These are phyloP conservation scores for Heliconius melpomene DNA, from an alignment of 1,140 invertebrate species.

Conservation along the genomic window DNA sequence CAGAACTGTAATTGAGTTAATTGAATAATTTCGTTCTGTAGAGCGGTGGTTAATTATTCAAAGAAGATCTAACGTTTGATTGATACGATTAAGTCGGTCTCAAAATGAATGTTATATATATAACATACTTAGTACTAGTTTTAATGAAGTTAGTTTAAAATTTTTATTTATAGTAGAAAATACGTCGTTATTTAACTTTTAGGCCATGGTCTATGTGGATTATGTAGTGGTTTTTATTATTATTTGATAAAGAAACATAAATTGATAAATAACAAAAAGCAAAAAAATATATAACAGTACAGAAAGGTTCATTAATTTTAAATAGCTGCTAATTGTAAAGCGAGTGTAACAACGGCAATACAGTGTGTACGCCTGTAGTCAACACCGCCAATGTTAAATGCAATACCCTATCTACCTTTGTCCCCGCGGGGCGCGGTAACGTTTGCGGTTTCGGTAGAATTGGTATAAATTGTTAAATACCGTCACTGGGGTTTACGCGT, in stretches of 20 bases:
- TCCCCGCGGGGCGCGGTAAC: background rate
- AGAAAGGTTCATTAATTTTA: too few species aligned
- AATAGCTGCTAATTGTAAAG: background rate
- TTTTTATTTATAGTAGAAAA: too few species aligned
- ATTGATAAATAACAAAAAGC: too few species aligned
- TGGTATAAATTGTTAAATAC: background rate
- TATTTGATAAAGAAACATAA: too few species aligned
- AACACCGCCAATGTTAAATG: background rate
- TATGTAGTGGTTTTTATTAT: too few species aligned
- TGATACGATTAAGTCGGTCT: background rate
- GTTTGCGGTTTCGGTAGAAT: background rate
- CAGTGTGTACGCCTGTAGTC: background rate
- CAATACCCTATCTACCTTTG: background rate
- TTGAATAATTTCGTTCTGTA: background rate
- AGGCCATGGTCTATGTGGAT: too few species aligned
- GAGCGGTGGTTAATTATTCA: background rate
- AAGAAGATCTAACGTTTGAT: slow-evolving; percentile 2
- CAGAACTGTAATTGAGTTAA: background rate
- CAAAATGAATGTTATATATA: background rate
- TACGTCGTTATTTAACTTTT: too few species aligned
- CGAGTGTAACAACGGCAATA: background rate
- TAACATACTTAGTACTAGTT: background rate
- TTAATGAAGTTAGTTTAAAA: background rate
- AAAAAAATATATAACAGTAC: too few species aligned
- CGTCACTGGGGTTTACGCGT: background rate